Evolutionary conservation across 2,888 invertebrate genomes (phyloP).

Genomic region (Drosophila subquinaria): DNA sequence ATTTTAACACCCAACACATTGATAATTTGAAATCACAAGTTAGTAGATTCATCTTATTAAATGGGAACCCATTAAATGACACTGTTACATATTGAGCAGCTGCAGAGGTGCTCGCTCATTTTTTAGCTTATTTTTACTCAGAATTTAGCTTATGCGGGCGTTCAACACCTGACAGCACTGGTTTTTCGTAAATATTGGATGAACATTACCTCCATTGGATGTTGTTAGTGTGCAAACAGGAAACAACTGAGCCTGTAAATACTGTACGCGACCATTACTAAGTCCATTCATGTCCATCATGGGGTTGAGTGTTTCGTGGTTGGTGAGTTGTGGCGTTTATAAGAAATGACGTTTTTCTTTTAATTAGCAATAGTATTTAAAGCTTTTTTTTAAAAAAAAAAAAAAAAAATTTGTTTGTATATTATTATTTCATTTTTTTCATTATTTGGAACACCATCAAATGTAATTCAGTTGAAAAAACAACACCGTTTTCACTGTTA

Average conservation of each 20-base stretch:
- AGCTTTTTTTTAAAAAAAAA: neutral
- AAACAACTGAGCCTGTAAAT: constrained; percentile 85
- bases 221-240: constrained; percentile 84
- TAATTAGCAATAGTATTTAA: neutral
- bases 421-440: neutral
- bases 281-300: constrained; percentile 70
- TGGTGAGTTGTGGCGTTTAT: neutral
- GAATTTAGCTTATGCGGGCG: too few species aligned
- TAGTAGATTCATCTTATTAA: too few species aligned
- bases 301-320: neutral
- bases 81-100: too few species aligned
- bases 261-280: constrained; percentile 83
- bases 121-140: too few species aligned
- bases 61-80: too few species aligned
- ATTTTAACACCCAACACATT: too few species aligned
- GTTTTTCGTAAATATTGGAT: neutral
- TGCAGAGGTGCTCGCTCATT: too few species aligned
- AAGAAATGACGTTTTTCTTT: neutral
- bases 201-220: constrained; percentile 74
- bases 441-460: constrained; percentile 2
- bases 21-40: too few species aligned
- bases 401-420: neutral
- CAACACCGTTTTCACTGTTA: constrained; percentile 7
- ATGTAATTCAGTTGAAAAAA: neutral
- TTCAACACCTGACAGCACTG: too few species aligned